phyloP scores from a whole-genome alignment of 1,140 invertebrate species.

The Ephestia elutella region DNA sequence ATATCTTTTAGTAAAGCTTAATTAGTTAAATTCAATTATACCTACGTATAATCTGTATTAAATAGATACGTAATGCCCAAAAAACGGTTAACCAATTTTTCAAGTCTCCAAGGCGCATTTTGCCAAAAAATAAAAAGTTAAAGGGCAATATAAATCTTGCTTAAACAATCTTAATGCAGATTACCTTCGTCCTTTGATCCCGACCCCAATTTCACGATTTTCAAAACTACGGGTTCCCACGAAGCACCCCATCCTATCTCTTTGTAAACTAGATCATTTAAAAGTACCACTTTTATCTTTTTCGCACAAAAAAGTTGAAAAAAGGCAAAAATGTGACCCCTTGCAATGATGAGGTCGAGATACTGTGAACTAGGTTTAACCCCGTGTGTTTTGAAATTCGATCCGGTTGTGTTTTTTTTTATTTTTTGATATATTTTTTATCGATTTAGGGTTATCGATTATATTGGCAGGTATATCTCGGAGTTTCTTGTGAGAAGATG shows the following conservation, averaged over 20 bases:
- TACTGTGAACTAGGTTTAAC: slow-evolving; percentile 56
- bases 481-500: slow-evolving; percentile 47
- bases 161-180: slow-evolving; percentile 39
- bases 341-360: slow-evolving; percentile 65
- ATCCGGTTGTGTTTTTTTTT: slow-evolving; percentile 37
- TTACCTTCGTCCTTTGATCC: slow-evolving; percentile 46
- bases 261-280: slow-evolving; percentile 58
- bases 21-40: too few species aligned
- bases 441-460: slow-evolving; percentile 7
- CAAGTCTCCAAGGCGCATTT: neutral
- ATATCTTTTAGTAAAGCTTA: too few species aligned
- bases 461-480: slow-evolving; percentile 5
- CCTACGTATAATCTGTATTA: too few species aligned
- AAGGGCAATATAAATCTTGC: slow-evolving; percentile 5
- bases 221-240: slow-evolving; percentile 7
- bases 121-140: neutral
- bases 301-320: slow-evolving; percentile 36
- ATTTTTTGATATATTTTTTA: slow-evolving; percentile 15
- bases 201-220: slow-evolving; percentile 58
- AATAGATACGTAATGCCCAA: too few species aligned
- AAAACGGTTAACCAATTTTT: too few species aligned
- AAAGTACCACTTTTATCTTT: slow-evolving; percentile 46
- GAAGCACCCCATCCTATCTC: slow-evolving; percentile 35
- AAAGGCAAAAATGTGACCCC: slow-evolving; percentile 54
- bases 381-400: slow-evolving; percentile 63